Evolutionary conservation across 2,113 vertebrate genomes (phyloP), one percentile per base, ranked within the genome.

Genomic region (Oxygymnocypris stewartii): DNA sequence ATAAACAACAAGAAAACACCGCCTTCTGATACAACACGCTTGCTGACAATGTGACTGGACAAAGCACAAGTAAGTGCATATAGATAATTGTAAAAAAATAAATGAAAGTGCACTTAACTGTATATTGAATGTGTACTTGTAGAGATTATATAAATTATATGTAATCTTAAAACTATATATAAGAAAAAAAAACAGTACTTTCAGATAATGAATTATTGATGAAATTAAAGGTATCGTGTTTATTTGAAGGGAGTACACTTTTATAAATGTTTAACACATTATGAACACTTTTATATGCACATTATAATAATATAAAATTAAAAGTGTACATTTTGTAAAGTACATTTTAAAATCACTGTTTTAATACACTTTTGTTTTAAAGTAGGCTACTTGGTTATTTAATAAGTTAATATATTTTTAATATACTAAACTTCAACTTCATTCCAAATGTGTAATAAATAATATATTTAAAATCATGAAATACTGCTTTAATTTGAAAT

Each of bases 21-120:
- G 18, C 35, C 86, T 88, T 49, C 4, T 75, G 44, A 67, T 23
- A 16, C 14, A 69, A 89, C 7, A 51, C 35, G 18, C 16, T 54
- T 2, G 44, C 79, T 44, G 14, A 16, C 6, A 23, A 8, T 51
- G 42, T 47, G 20, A 37, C 7, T 20, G 31, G 31, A 69, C 7
- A 35, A 20, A 40, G 9, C 67, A 40, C 35, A 40, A 40, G 31
- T 20, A 4, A 54, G 51, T 54, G 14, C 6, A 54, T 14, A 51
- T 18, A 67, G 63, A 67, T 14, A 1, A 23, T 9, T 23, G 23
- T 67, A 28, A 28, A 67, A 63, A 44, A 69, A 18, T 3, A 67
- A 20, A 11, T 67, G 28, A 6, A 67, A 20, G n/a, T 67, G 28
- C 65, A 69, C 65, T 35, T 69, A 6, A 6, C 6, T 31, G 63